These are phyloP conservation scores for Ostrea edulis DNA, from an alignment of 1,140 invertebrate genomes.

Conservation along the genomic window DNA sequence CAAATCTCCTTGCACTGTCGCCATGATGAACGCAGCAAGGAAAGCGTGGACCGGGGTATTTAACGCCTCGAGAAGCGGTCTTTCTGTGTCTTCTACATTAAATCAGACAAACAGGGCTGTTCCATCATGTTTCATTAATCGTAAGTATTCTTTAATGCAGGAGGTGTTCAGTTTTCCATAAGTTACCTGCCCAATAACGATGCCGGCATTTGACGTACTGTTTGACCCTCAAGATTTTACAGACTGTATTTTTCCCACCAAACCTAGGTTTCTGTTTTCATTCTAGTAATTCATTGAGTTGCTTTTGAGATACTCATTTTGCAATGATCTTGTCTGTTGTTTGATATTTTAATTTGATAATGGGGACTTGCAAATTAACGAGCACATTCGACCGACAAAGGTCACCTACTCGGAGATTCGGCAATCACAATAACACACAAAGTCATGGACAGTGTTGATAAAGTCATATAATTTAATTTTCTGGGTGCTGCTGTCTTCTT, in stretches of 20 bases:
- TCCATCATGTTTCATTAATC: slow-evolving; percentile 81
- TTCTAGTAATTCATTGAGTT: not conserved
- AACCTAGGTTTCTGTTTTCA: not conserved
- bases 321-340: not conserved
- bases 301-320: not conserved
- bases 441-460: not conserved
- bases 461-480: not conserved
- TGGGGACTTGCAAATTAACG: not conserved
- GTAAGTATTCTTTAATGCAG: slow-evolving; percentile 80
- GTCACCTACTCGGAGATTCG: not conserved
- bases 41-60: slow-evolving; percentile 83
- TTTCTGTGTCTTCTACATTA: slow-evolving; percentile 80
- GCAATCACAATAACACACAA: not conserved
- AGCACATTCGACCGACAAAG: not conserved
- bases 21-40: slow-evolving; percentile 84
- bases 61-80: slow-evolving; percentile 82
- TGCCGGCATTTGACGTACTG: not conserved
- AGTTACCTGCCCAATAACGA: not conserved
- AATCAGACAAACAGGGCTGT: slow-evolving; percentile 82
- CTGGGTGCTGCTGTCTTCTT: not conserved
- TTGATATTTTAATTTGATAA: not conserved
- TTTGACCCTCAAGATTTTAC: not conserved
- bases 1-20: slow-evolving; percentile 71
- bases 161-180: not conserved
- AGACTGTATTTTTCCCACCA: not conserved